phyloP scores from a whole-genome alignment of 1,140 invertebrate species.

The Drosophila pectinifera region DNA sequence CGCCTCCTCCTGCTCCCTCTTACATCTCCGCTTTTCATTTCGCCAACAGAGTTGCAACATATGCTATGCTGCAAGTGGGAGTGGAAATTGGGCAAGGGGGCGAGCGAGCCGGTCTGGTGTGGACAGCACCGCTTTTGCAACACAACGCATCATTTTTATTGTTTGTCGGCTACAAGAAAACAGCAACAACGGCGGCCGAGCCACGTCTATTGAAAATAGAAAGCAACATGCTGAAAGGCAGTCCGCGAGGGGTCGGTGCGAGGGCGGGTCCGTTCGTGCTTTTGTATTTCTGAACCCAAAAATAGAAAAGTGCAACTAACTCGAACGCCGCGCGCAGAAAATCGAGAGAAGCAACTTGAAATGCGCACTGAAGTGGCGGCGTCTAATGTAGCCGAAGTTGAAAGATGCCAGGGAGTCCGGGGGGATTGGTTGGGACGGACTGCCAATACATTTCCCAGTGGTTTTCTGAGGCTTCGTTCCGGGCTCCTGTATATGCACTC shows the following conservation, averaged over 20 bases:
- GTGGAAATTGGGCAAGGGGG: not conserved
- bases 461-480: constrained; percentile 17
- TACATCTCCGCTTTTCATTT: constrained; percentile 45
- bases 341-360: constrained; percentile 58
- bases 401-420: not conserved
- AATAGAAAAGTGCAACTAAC: constrained; percentile 75
- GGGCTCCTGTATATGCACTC: constrained; percentile 19
- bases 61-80: constrained; percentile 50
- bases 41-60: constrained; percentile 73
- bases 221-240: constrained; percentile 76
- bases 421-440: not conserved
- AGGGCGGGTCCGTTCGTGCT: constrained; percentile 63
- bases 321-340: constrained; percentile 26
- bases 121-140: constrained; percentile 77
- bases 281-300: constrained; percentile 82
- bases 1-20: constrained; percentile 4
- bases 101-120: constrained; percentile 43
- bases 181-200: constrained; percentile 42
- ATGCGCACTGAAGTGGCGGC: constrained; percentile 75
- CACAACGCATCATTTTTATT: constrained; percentile 83
- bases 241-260: constrained; percentile 4
- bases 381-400: constrained; percentile 73
- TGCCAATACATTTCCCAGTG: constrained; percentile 53
- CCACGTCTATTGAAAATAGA: constrained; percentile 80
- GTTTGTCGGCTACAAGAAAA: constrained; percentile 70